Base-by-base conservation (phyloP, 23 tunicate species). In the Phallusia fumigata region DNA sequence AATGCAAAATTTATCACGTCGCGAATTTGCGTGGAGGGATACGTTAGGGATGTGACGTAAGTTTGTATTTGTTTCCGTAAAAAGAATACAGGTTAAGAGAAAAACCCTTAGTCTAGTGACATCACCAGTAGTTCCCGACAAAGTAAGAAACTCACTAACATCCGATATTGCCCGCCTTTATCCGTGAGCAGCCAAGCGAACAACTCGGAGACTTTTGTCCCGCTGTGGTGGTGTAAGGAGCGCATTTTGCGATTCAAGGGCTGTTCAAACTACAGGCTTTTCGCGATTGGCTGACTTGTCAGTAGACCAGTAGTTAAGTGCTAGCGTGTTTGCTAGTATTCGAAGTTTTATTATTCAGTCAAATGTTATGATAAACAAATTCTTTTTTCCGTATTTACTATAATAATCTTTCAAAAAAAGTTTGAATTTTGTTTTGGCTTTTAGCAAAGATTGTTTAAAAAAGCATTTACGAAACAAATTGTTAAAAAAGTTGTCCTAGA, bases 101-200 rank as follows among this genome's bases (percentile, higher is more conserved):
- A 40, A 40, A 40, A 5, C 10, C 47, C 47, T 40, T 3, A 40
- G 8, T 40, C 8, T 40, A 40, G 13, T 58, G 26, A 58, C 69
- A 58, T 58, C 69, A 58, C 69, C 28, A 22, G 28, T 21, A 24
- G 28, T 21, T 58, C 69, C 28, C 28, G 28, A 58, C 69, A 58
- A 58, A 58, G 28, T 16, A 58, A 58, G 69, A 58, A 58, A 58
- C 69, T 21, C 26, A 58, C 69, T 18, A 58, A 58, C 69, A 24
- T 58, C 16, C 28, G 28, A 58, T 58, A 24, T 58, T 6, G 69
- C 69, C 69, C 69, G 28, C 69, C 69, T 58, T 58, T 58, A 58
- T 58, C 26, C 69, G 69, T 58, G 69, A 58, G 69, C 69, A 58
- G 69, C 28, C 69, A 58, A 58, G 69, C 69, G 69, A 58, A 21